Evolutionary conservation across 2,888 invertebrate species (phyloP), one percentile per base, ranked within the genome.

Genomic region (Ischnus inquisitorius): DNA sequence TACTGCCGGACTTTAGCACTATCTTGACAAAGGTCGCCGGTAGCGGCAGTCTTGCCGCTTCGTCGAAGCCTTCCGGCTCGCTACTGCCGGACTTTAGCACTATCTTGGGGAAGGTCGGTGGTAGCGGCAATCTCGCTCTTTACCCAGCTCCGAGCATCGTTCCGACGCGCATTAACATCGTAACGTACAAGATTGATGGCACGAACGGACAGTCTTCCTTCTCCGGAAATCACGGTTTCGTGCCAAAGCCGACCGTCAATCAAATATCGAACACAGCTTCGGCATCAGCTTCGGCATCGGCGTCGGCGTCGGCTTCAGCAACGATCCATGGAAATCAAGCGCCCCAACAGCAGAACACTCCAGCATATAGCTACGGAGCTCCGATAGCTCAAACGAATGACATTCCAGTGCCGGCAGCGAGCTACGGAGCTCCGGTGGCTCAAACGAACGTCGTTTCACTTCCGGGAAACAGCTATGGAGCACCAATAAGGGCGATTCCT

Each of bases 111-210:
- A 6, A 57, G 3, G 19, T 34, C 22, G 71, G 10, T 6, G 10
- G 22, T 12, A 12, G 22, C 54, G 68, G 57, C 3, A 57, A 46
- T 2, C 51, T 77, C 28, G 43, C 68, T 16, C 77, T 77, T 10
- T 68, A 60, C 46, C 77, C 77, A 14, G 0, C 68, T 1, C 60
- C 57, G 22, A 54, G 41, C 16, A 6, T 16, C 2, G 22, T 34
- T 19, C 60, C 68, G 16, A 46, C 57, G 43, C 22, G 16, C 8
- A 60, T 77, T 5, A 77, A 77, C 22, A 48, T 77, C 77, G 34
- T 77, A 1, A 68, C 77, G 43, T 77, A 77, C 46, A 77, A 46
- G 14, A 68, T 14, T 19, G 39, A 48, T 39, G 72, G 25, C 19
- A 8, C 19, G n/a, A 60, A 10, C 60, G 25, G 22, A 41, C 14